Conservation (phyloP, 2,113 vertebrate genomes). For the Cervus canadensis region DNA sequence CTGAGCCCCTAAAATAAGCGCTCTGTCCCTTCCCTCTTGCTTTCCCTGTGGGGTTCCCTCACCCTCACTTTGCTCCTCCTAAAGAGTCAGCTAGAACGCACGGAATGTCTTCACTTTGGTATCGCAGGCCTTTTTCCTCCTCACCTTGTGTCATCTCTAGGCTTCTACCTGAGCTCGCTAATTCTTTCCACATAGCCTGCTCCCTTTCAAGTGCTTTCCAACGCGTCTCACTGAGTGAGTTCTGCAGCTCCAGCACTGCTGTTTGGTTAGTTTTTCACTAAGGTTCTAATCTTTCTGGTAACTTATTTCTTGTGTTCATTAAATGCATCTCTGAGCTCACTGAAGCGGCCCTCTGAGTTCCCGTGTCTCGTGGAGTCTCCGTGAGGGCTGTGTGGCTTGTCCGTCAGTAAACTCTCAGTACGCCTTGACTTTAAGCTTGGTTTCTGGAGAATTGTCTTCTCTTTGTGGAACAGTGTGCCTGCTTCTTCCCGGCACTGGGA, state of each 20-base stretch:
- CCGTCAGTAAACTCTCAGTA: background rate
- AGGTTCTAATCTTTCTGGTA: background rate
- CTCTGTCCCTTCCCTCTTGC: background rate
- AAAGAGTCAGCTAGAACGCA: background rate
- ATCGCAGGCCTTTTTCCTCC: background rate
- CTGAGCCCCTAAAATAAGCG: background rate
- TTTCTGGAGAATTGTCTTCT: background rate
- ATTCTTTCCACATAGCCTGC: background rate
- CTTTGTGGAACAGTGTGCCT: background rate
- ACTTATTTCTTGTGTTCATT: background rate
- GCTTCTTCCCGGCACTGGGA: background rate
- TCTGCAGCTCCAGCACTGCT: background rate
- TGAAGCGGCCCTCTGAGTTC: background rate
- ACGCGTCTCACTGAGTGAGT: background rate
- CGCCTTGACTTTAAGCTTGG: background rate
- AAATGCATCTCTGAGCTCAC: background rate
- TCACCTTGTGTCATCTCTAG: background rate
- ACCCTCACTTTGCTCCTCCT: background rate
- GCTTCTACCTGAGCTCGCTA: background rate
- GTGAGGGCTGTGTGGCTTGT: background rate
- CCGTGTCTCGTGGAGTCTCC: background rate
- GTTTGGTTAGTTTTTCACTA: background rate
- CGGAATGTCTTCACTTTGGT: rapidly evolving
- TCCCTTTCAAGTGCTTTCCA: background rate
- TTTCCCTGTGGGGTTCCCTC: background rate